phyloP scores from a whole-genome alignment of 2,888 invertebrate species.

The Erebia ligea region DNA sequence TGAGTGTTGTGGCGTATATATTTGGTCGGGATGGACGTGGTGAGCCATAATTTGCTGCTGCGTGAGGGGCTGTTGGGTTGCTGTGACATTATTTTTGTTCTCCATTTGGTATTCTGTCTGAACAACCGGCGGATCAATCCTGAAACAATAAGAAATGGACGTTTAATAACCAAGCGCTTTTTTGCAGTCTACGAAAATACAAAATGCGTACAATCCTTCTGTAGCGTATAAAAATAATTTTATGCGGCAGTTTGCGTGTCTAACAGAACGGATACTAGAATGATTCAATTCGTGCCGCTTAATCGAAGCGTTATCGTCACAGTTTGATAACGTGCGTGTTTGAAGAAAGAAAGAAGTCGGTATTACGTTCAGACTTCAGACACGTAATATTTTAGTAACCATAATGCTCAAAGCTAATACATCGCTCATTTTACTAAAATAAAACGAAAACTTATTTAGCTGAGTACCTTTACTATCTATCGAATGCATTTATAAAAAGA shows the following conservation, averaged over 20 bases:
- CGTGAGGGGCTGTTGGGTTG: conserved; percentile 82
- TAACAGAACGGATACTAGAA: conserved; percentile 49
- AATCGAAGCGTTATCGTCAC: conserved; percentile 62
- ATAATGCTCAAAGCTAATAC: neutral
- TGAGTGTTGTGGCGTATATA: conserved; percentile 76
- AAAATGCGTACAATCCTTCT: conserved; percentile 3
- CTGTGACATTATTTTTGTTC: conserved; percentile 82
- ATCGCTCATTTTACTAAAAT: conserved; percentile 7
- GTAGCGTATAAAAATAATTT: neutral
- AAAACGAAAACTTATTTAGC: neutral
- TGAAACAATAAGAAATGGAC: conserved; percentile 66
- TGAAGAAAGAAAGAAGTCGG: conserved; percentile 45
- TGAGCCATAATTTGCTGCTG: conserved; percentile 77
- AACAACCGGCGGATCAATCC: conserved; percentile 88
- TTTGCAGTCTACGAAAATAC: neutral
- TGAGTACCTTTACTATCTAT: neutral
- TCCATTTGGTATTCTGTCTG: conserved; percentile 86
- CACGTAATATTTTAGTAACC: conserved; percentile 46
- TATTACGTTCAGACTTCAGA: conserved; percentile 49
- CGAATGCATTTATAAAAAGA: too few species aligned
- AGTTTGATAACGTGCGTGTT: conserved; percentile 56
- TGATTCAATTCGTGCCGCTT: conserved; percentile 60
- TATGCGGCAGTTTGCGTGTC: conserved; percentile 35
- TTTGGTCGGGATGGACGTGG: conserved; percentile 77
- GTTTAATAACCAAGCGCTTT: conserved; percentile 17